These are phyloP conservation scores for Notodonta ziczac DNA, from an alignment of 2,888 invertebrate genomes.

Conservation along the genomic window DNA sequence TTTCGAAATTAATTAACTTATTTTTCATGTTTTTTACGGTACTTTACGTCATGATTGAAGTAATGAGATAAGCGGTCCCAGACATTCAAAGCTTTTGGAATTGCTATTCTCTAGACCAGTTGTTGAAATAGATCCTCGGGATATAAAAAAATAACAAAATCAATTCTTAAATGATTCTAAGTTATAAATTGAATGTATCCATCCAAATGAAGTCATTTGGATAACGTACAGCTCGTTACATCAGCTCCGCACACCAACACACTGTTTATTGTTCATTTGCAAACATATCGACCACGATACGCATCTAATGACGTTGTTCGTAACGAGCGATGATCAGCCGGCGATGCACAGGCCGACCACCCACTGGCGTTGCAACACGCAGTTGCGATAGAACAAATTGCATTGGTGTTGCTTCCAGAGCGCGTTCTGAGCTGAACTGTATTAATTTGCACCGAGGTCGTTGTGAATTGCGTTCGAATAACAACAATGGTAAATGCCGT, in stretches of 20 bases:
- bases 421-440: slow-evolving; percentile 1
- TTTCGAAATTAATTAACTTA: no score
- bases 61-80: no score
- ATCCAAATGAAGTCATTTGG: background rate
- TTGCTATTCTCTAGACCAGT: no score
- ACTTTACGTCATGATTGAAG: no score
- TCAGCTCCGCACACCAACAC: background rate
- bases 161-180: background rate
- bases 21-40: no score
- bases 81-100: no score
- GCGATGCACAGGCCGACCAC: background rate
- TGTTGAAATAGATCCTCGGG: no score
- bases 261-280: slow-evolving; percentile 6
- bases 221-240: background rate
- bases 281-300: slow-evolving; percentile 7
- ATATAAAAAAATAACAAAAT: no score
- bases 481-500: background rate
- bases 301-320: slow-evolving; percentile 6
- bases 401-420: slow-evolving; percentile 3
- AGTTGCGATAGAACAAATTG: slow-evolving; percentile 11
- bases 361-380: slow-evolving; percentile 11
- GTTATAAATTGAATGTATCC: background rate
- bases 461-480: background rate
- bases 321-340: slow-evolving; percentile 14
- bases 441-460: slow-evolving; percentile 4